phyloP scores from a whole-genome alignment of 2,113 vertebrate genomes.

The Ginglymostoma cirratum region DNA sequence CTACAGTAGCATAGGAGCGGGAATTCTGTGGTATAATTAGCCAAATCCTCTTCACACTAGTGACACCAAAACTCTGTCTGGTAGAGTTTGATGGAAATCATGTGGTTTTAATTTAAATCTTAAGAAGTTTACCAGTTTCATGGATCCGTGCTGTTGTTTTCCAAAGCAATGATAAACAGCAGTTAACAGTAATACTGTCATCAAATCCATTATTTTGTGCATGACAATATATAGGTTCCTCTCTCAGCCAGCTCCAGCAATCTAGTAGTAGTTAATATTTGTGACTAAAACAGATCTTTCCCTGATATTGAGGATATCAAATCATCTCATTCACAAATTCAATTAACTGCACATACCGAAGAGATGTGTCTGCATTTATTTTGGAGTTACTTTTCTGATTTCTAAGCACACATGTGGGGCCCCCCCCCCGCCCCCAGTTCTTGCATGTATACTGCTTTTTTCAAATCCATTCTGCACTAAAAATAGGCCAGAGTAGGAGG shows the following conservation, averaged over 20 bases:
- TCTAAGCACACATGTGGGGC: background rate
- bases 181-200: background rate
- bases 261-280: background rate
- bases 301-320: background rate
- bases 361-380: background rate
- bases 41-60: background rate
- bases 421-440: too few relatives aligned
- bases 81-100: background rate
- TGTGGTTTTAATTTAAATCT: background rate
- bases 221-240: background rate
- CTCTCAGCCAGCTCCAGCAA: background rate
- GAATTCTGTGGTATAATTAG: background rate
- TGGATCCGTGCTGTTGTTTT: background rate
- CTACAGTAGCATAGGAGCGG: too few relatives aligned
- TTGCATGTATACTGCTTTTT: background rate
- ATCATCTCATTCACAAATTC: background rate
- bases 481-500: background rate
- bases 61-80: background rate
- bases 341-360: background rate
- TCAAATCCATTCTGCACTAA: background rate
- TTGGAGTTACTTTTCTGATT: background rate
- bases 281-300: background rate
- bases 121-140: background rate
- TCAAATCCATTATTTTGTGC: background rate
- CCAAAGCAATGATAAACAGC: background rate